phyloP scores from a whole-genome alignment of 2,888 invertebrate genomes.

The Noctuana brunneofusca region DNA sequence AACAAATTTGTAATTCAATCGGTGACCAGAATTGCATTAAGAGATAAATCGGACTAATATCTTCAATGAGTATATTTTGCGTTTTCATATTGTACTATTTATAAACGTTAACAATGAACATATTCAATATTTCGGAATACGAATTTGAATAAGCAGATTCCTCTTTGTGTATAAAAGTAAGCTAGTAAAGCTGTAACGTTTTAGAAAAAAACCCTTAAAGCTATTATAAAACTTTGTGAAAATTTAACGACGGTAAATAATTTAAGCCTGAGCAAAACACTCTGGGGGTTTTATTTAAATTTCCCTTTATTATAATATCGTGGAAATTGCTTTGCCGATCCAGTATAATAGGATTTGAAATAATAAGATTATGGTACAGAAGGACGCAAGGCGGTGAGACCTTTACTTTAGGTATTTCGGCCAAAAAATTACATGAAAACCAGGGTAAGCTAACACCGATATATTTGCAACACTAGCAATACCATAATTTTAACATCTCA shows the following conservation, averaged over 20 bases:
- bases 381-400: constrained; percentile 9
- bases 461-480: not conserved
- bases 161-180: not conserved
- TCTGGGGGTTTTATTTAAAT: constrained; percentile 48
- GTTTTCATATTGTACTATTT: not conserved
- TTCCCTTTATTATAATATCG: constrained; percentile 51
- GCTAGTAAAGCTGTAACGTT: not conserved
- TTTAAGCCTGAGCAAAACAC: constrained; percentile 11
- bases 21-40: constrained; percentile 1
- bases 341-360: constrained; percentile 59
- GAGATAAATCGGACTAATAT: no score
- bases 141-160: not conserved
- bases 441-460: not conserved
- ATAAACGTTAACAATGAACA: no score
- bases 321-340: constrained; percentile 39
- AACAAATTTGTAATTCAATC: constrained; percentile 9
- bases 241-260: constrained; percentile 11
- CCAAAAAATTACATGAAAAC: not conserved
- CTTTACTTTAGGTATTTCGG: no score
- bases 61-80: no score
- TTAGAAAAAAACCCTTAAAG: no score
- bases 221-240: not conserved
- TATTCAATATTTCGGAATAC: not conserved
- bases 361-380: constrained; percentile 45
- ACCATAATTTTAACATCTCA: not conserved